Conservation (phyloP, 2,888 invertebrate genomes). For the Macrosoma leucophasiata region DNA sequence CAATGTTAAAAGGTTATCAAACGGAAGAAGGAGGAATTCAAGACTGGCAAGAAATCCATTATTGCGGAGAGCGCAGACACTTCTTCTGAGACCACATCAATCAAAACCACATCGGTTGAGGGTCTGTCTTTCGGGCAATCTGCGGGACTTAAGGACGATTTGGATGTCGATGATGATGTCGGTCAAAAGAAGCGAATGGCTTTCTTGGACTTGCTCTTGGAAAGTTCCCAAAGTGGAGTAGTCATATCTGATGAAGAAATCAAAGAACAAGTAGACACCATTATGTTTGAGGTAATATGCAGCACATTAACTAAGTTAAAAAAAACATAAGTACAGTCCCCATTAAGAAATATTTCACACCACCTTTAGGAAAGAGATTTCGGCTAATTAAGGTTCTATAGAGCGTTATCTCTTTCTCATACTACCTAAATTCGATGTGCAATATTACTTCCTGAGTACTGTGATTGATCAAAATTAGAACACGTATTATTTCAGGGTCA, state of each 20-base stretch:
- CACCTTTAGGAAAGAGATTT: too few species aligned
- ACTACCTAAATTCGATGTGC: too few species aligned
- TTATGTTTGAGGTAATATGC: conserved; percentile 88
- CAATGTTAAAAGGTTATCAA: conserved; percentile 72
- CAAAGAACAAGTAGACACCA: conserved; percentile 89
- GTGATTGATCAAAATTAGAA: too few species aligned
- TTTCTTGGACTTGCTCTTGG: conserved; percentile 90
- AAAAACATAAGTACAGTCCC: background rate
- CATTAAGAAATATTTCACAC: too few species aligned
- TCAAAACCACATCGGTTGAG: conserved; percentile 69
- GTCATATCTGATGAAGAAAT: conserved; percentile 85
- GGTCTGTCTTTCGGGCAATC: conserved; percentile 84
- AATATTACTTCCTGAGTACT: too few species aligned
- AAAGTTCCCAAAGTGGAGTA: conserved; percentile 83
- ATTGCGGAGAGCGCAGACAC: conserved; percentile 39
- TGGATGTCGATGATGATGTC: conserved; percentile 87
- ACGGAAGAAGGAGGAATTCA: conserved; percentile 84
- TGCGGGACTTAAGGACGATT: conserved; percentile 84
- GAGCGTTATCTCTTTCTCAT: too few species aligned
- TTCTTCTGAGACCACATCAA: conserved; percentile 28
- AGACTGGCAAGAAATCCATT: conserved; percentile 75
- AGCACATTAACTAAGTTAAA: conserved; percentile 4
- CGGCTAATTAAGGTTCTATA: too few species aligned
- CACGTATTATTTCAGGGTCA: conserved; percentile 77
- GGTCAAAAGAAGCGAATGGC: conserved; percentile 89